These are phyloP conservation scores for Bombus confusus DNA, from an alignment of 1,140 invertebrate species.

Conservation along the genomic window DNA sequence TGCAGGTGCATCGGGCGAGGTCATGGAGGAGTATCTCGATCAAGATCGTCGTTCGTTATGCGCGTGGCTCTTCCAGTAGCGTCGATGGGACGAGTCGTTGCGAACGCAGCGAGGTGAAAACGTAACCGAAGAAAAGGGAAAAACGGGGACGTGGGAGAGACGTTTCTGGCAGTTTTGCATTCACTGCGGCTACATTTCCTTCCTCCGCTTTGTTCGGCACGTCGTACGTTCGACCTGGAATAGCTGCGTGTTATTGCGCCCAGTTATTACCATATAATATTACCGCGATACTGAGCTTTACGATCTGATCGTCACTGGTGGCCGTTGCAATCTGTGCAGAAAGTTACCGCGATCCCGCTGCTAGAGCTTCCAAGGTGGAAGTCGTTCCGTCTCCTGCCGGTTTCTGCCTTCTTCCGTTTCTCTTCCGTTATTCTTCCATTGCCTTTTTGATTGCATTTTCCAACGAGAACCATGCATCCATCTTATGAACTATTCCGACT, in stretches of 20 bases:
- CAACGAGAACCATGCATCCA: background rate
- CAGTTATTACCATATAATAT: conserved; percentile 66
- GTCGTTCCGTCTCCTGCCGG: background rate
- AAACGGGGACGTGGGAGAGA: conserved; percentile 45
- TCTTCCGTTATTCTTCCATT: background rate
- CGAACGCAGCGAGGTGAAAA: conserved; percentile 37
- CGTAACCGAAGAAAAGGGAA: conserved; percentile 42
- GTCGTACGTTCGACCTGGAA: conserved; percentile 36
- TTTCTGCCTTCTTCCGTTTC: background rate
- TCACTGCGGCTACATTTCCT: conserved; percentile 26
- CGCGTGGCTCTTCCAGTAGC: background rate
- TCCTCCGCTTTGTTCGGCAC: conserved; percentile 56
- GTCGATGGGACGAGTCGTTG: background rate
- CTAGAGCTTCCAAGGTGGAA: conserved; percentile 14
- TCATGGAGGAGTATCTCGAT: background rate
- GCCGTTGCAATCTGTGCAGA: conserved; percentile 9
- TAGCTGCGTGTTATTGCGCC: conserved; percentile 51
- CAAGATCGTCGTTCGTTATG: background rate
- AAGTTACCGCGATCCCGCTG: background rate
- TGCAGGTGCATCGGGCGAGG: background rate
- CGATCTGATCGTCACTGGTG: conserved; percentile 53
- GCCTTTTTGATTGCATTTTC: background rate
- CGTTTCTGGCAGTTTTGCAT: conserved; percentile 38
- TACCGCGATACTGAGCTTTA: conserved; percentile 62
- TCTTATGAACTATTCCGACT: background rate